Percentiles rank a stretch among this genome's conserved stretches.
These are phyloP conservation scores for Drosophila nigritarsus DNA, from an alignment of 2,888 invertebrate species.

Conservation along the genomic window DNA sequence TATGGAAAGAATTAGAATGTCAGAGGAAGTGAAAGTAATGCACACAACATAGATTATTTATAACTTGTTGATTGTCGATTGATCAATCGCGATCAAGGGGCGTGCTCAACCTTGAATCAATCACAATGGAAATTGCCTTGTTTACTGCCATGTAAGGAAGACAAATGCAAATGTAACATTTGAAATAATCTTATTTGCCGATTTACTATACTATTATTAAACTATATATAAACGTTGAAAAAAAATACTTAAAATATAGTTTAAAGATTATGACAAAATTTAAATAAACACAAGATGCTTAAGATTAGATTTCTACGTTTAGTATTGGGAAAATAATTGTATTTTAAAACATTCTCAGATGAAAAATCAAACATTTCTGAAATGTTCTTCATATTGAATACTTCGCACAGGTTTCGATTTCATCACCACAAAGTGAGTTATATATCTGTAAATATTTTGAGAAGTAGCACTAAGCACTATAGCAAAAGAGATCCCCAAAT, in stretches of 20 bases:
- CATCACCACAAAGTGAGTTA: neutral
- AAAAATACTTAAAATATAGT: neutral
- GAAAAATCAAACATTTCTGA: neutral
- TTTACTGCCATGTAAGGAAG: neutral
- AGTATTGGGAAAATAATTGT: neutral
- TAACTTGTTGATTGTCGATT: neutral
- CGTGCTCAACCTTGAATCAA: slow-evolving; percentile 20
- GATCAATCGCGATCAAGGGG: neutral
- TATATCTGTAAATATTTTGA: neutral
- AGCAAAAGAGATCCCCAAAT: neutral
- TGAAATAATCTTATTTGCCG: neutral
- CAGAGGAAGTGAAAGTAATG: slow-evolving; percentile 33
- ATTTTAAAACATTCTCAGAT: neutral
- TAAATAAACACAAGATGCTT: neutral
- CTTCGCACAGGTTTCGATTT: neutral
- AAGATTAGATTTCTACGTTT: neutral
- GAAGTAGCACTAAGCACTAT: too few relatives aligned
- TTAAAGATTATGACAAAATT: neutral
- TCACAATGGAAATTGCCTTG: slow-evolving; percentile 1
- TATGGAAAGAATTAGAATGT: slow-evolving; percentile 23
- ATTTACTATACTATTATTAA: too few relatives aligned
- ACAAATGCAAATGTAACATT: neutral
- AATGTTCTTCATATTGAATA: too few relatives aligned
- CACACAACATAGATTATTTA: neutral
- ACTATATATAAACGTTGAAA: too few relatives aligned